Conservation (phyloP, 2,113 vertebrate species). For the Cyprinodon tularosa region DNA sequence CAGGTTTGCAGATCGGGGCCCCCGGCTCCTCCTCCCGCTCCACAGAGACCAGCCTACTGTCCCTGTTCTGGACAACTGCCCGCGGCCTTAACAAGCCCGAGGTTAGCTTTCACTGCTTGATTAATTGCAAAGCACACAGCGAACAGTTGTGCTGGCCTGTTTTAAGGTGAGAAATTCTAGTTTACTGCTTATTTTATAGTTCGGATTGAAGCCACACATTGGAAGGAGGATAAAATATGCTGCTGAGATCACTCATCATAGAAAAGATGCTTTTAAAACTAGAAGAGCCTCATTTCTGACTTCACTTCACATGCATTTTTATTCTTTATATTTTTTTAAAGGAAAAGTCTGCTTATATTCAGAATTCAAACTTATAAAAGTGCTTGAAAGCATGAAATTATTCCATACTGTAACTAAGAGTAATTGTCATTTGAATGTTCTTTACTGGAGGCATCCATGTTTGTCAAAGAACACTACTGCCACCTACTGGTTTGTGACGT, state of each 20-base stretch:
- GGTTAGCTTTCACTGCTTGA: background rate
- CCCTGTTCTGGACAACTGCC: slow-evolving; percentile 34
- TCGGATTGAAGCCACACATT: background rate
- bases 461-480: too few relatives aligned
- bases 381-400: too few relatives aligned
- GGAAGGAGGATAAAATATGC: background rate
- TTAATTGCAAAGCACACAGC: background rate
- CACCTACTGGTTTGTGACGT: too few relatives aligned
- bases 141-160: background rate
- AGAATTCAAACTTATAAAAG: too few relatives aligned
- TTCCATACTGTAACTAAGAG: too few relatives aligned
- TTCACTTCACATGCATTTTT: background rate
- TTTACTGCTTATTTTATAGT: background rate
- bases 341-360: too few relatives aligned
- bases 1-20: slow-evolving; percentile 51
- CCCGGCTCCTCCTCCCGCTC: slow-evolving; percentile 5
- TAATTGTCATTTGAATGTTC: too few relatives aligned
- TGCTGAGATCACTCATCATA: background rate
- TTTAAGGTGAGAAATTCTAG: background rate
- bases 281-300: background rate
- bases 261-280: background rate
- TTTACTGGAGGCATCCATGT: too few relatives aligned
- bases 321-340: too few relatives aligned
- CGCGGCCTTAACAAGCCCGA: background rate
- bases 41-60: slow-evolving; percentile 46